phyloP scores from a whole-genome alignment of 1,140 invertebrate genomes.

The Eubasilissa regina region DNA sequence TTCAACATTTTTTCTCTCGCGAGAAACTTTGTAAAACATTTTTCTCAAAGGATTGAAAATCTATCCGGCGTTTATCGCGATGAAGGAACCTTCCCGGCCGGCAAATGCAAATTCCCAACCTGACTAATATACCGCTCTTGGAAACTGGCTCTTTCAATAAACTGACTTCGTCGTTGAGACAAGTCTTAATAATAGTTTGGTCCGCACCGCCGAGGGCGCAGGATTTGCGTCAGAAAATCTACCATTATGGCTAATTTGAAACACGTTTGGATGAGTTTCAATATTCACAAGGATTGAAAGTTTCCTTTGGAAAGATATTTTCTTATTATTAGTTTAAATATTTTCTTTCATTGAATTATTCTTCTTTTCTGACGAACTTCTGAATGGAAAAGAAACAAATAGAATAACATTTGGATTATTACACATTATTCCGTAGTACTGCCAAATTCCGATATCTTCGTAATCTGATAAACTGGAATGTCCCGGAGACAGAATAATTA shows the following conservation, averaged over 20 bases:
- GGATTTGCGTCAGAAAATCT: not conserved
- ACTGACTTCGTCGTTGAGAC: not conserved
- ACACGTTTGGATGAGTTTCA: too few species aligned
- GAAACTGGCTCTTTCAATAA: not conserved
- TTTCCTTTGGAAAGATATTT: not conserved
- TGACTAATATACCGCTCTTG: not conserved
- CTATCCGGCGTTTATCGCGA: not conserved
- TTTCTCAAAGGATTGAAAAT: not conserved
- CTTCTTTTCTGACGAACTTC: too few species aligned
- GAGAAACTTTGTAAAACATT: not conserved
- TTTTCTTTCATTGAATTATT: not conserved
- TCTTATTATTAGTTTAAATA: not conserved
- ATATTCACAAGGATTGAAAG: too few species aligned
- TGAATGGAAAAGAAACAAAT: too few species aligned
- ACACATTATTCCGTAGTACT: too few species aligned
- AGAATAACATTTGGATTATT: too few species aligned
- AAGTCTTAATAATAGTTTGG: not conserved
- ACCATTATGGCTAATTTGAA: not conserved
- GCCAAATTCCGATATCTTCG: too few species aligned
- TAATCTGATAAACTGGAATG: too few species aligned
- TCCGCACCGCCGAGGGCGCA: too few species aligned
- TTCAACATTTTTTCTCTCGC: not conserved
- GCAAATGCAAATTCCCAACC: slow-evolving; percentile 2
- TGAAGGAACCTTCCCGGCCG: not conserved
- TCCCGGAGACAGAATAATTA: too few species aligned